Percentiles rank a stretch among this genome's conserved stretches.
Evolutionary conservation across 2,888 invertebrate genomes (phyloP).

Genomic region (Dioctria linearis): DNA sequence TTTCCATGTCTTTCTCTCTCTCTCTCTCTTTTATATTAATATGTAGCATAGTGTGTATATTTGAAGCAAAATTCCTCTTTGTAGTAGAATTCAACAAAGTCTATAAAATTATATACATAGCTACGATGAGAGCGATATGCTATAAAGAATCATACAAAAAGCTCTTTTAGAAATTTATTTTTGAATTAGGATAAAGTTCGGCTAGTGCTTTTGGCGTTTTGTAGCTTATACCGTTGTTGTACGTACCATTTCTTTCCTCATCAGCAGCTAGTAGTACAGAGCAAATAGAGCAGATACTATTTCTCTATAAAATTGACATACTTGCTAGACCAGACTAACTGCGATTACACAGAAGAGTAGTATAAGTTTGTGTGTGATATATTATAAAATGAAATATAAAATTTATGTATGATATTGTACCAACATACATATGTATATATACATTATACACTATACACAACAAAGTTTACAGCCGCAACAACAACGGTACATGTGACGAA

Average conservation of each 20-base stretch:
- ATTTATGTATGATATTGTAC: too few species aligned
- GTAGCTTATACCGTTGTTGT: neutral
- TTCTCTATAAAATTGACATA: too few species aligned
- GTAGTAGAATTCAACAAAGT: too few species aligned
- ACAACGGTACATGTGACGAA: slow-evolving; percentile 29
- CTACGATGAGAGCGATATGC: too few species aligned
- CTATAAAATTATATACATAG: too few species aligned
- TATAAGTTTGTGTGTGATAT: slow-evolving; percentile 2
- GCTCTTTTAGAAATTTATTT: slow-evolving; percentile 43
- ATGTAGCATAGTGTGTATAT: too few species aligned
- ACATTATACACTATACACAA: neutral
- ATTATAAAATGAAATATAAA: neutral
- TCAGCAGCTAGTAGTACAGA: neutral
- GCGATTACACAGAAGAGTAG: neutral
- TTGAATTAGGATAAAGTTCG: slow-evolving; percentile 31
- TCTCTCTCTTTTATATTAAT: too few species aligned
- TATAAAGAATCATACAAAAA: neutral
- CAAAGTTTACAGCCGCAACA: neutral
- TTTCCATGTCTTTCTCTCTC: neutral
- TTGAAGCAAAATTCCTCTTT: too few species aligned
- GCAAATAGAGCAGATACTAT: neutral
- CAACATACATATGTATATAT: too few species aligned
- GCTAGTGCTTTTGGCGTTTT: neutral
- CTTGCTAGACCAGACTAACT: neutral
- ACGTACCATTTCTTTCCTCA: neutral